These are phyloP conservation scores for Anabacerthia variegaticeps DNA, from an alignment of 2,797 vertebrate genomes.

Conservation along the genomic window DNA sequence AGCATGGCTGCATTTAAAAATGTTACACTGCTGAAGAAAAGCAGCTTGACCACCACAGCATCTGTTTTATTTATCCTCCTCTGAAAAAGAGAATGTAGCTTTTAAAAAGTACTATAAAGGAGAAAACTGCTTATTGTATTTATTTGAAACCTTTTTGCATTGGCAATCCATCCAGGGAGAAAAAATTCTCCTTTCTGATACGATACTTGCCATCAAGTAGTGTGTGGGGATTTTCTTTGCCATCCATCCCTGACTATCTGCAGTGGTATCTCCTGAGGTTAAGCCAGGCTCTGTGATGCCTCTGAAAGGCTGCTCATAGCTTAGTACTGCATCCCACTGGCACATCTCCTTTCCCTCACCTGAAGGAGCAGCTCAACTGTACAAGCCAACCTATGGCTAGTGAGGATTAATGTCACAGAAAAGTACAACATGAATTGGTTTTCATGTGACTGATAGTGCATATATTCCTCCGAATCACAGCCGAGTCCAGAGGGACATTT, in stretches of 20 bases:
- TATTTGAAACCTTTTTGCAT: not conserved
- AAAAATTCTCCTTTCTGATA: not conserved
- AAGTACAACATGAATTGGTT: conserved; percentile 62
- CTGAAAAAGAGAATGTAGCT: not conserved
- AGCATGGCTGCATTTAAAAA: not conserved
- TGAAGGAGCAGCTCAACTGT: not conserved
- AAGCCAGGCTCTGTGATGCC: not conserved
- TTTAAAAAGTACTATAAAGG: not conserved
- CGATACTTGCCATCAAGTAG: not conserved
- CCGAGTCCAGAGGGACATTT: conserved; percentile 59
- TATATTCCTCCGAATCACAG: conserved; percentile 61
- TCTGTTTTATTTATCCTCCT: not conserved
- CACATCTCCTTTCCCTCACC: not conserved
- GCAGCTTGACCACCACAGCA: not conserved
- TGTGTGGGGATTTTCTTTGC: not conserved
- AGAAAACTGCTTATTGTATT: not conserved
- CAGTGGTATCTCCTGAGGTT: not conserved
- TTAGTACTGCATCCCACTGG: not conserved
- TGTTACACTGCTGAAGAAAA: not conserved
- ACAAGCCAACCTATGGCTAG: conserved; percentile 11
- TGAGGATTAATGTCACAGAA: conserved; percentile 53
- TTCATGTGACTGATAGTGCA: conserved; percentile 52
- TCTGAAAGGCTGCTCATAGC: not conserved
- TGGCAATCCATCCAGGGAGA: not conserved
- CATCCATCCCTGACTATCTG: not conserved